Evolutionary conservation across 1,140 invertebrate species (phyloP).

Genomic region (Euura lappo): DNA sequence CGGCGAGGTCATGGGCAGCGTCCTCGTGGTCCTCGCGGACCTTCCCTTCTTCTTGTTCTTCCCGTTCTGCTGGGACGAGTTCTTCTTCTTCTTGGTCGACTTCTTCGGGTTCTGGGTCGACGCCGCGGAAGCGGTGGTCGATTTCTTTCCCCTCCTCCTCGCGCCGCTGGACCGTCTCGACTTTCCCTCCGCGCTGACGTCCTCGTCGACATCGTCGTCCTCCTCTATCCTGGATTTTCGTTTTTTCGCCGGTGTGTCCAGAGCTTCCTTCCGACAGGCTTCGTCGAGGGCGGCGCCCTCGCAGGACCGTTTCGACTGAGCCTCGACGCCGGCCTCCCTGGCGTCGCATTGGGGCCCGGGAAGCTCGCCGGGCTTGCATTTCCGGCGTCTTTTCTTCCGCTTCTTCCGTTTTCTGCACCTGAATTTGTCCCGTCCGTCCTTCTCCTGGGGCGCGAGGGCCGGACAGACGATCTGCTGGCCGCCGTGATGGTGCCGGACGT

Average conservation of each 20-base stretch:
- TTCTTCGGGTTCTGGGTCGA: too few relatives aligned
- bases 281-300: constrained; percentile 46
- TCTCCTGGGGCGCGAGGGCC: constrained; percentile 32
- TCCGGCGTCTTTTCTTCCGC: constrained; percentile 40
- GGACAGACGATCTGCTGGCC: constrained; percentile 16
- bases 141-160: not conserved
- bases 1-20: too few relatives aligned
- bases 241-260: constrained; percentile 46
- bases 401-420: constrained; percentile 38
- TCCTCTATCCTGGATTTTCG: constrained; percentile 49
- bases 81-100: not conserved
- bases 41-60: too few relatives aligned
- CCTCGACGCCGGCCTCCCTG: constrained; percentile 37
- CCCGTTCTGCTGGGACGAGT: too few relatives aligned
- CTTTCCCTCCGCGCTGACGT: constrained; percentile 7
- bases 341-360: constrained; percentile 46
- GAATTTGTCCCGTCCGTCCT: constrained; percentile 33
- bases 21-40: not conserved
- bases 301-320: constrained; percentile 48
- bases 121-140: too few relatives aligned
- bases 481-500: constrained; percentile 46
- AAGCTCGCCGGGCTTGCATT: constrained; percentile 41
- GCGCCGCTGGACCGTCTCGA: not conserved
- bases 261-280: constrained; percentile 38
- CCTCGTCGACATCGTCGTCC: constrained; percentile 13